phyloP scores from a whole-genome alignment of 2,113 vertebrate species.

The Pseudorhombus dupliciocellatus region DNA sequence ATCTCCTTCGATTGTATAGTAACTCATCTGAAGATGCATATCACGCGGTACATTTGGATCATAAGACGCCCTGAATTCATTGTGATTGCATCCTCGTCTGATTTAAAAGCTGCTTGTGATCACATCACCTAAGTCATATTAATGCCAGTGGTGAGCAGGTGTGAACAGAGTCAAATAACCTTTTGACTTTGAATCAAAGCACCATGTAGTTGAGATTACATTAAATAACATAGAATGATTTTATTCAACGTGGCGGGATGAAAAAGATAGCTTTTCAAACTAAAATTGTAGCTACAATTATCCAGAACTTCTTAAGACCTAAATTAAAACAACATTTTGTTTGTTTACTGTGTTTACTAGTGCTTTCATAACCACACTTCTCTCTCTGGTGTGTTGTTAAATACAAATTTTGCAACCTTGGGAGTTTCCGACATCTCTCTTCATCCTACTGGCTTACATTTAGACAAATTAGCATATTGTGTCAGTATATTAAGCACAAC shows the following conservation, averaged over 20 bases:
- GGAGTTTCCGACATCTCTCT: conserved; percentile 5
- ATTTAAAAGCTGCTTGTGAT: not conserved
- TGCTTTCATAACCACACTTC: not conserved
- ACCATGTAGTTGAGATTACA: not conserved
- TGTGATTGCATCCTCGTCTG: not conserved
- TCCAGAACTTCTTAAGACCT: not conserved
- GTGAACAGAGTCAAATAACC: too few species aligned
- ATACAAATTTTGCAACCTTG: not conserved
- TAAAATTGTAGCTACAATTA: not conserved
- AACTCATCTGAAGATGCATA: not conserved
- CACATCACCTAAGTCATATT: not conserved
- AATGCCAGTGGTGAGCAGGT: not conserved
- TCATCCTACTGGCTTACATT: conserved; percentile 47
- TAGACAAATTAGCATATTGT: not conserved
- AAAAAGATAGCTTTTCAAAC: not conserved
- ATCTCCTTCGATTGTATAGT: not conserved
- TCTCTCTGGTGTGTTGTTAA: not conserved
- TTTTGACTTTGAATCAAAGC: not conserved
- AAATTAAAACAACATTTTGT: not conserved
- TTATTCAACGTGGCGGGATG: not conserved
- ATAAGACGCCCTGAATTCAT: not conserved
- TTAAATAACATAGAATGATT: not conserved
- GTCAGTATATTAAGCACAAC: conserved; percentile 16
- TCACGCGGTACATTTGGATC: not conserved
- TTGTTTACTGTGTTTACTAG: not conserved